phyloP scores from a whole-genome alignment of 1,140 invertebrate genomes.

The Pseudomyrmex gracilis region DNA sequence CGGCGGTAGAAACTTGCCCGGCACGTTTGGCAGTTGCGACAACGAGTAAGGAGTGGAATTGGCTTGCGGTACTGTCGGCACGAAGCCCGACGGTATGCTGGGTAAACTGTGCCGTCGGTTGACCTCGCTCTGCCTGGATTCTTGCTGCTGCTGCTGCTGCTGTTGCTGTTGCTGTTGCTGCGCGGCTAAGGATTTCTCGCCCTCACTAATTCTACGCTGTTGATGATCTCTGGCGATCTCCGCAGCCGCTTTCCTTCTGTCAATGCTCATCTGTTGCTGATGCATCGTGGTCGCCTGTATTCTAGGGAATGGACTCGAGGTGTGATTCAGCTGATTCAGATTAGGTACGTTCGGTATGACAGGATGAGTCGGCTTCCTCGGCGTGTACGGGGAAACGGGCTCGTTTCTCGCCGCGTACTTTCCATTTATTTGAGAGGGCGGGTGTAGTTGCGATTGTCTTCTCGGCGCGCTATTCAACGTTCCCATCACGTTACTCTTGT shows the following conservation, averaged over 20 bases:
- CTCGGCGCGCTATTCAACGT: constrained; percentile 54
- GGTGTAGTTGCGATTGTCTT: constrained; percentile 55
- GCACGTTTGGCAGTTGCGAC: constrained; percentile 76
- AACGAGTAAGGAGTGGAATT: constrained; percentile 71
- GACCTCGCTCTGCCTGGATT: constrained; percentile 63
- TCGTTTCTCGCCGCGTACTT: constrained; percentile 79
- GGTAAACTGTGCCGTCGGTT: constrained; percentile 80
- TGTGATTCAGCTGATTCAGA: constrained; percentile 81
- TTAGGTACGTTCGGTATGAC: constrained; percentile 84
- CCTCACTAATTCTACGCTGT: constrained; percentile 73
- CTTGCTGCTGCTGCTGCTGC: constrained; percentile 69
- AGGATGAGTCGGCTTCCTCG: constrained; percentile 78
- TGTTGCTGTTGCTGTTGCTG: constrained; percentile 69
- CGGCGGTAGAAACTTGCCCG: constrained; percentile 82
- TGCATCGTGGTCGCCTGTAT: constrained; percentile 57
- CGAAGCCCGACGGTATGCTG: constrained; percentile 77
- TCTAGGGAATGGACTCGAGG: constrained; percentile 64
- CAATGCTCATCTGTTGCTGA: constrained; percentile 72
- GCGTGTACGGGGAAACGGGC: constrained; percentile 81
- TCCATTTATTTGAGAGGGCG: constrained; percentile 70
- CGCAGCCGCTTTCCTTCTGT: constrained; percentile 80
- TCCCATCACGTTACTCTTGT: constrained; percentile 65
- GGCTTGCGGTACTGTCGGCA: constrained; percentile 72
- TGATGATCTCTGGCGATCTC: constrained; percentile 62
- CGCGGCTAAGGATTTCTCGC: constrained; percentile 73